Evolutionary conservation across 2,888 invertebrate species (phyloP).

Genomic region (Eupithecia centaureata): DNA sequence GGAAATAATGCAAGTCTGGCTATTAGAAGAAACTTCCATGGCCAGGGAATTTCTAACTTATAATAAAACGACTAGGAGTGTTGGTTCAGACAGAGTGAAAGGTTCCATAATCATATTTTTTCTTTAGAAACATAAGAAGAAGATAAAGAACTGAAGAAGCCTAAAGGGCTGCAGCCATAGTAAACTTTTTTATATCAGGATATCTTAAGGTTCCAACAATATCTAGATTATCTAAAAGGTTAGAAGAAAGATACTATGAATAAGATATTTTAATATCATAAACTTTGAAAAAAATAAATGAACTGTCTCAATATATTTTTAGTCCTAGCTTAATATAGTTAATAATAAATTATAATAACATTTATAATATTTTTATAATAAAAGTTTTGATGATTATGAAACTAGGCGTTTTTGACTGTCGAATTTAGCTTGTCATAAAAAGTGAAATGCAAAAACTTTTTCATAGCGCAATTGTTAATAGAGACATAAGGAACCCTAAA

Average conservation of each 20-base stretch:
- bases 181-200: not conserved
- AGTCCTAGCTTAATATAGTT: too few species aligned
- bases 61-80: conserved; percentile 4
- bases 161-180: not conserved
- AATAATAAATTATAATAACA: too few species aligned
- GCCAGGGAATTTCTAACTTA: conserved; percentile 26
- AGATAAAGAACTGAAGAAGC: too few species aligned
- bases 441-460: not conserved
- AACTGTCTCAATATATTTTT: too few species aligned
- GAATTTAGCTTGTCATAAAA: not conserved
- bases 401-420: not conserved
- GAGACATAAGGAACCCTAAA: conserved; percentile 6
- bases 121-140: too few species aligned
- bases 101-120: not conserved
- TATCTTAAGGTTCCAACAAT: too few species aligned
- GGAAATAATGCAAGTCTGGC: conserved; percentile 22
- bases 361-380: too few species aligned
- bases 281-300: too few species aligned
- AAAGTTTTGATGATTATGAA: not conserved
- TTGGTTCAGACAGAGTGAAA: not conserved
- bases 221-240: too few species aligned
- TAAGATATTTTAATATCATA: too few species aligned
- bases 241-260: too few species aligned
- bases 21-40: conserved; percentile 29
- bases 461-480: not conserved